A percentile compares a stretch with the other conserved stretches of the same genome.
Conservation (phyloP, 2,888 invertebrate species). For the Hydrotaea diabolus region DNA sequence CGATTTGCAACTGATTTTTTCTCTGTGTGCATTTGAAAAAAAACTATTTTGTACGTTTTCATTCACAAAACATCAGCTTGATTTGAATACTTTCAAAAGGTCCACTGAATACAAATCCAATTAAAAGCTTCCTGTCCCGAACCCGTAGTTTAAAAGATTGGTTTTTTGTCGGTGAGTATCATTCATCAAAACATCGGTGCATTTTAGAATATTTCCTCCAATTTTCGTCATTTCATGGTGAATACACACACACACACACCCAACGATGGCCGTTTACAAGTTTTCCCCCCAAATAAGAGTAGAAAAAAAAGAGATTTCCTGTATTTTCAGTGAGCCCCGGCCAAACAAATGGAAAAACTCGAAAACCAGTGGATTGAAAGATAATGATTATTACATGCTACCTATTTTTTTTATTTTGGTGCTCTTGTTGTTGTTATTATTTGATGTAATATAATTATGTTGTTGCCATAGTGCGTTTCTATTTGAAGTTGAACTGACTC, state of each 20-base stretch:
- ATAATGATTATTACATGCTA: constrained; percentile 32
- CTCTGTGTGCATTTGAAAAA: too few relatives aligned
- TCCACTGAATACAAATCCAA: background rate
- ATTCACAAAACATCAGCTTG: too few relatives aligned
- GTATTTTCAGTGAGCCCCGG: background rate
- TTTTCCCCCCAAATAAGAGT: background rate
- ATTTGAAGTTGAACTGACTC: background rate
- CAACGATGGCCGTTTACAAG: background rate
- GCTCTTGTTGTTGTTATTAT: background rate
- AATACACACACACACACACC: too few relatives aligned
- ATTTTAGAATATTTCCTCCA: constrained; percentile 15
- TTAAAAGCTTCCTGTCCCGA: background rate
- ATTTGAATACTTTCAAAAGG: too few relatives aligned
- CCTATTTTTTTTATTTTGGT: constrained; percentile 12
- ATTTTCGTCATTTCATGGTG: background rate
- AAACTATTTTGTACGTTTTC: too few relatives aligned
- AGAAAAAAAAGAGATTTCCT: constrained; percentile 21
- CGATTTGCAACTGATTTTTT: too few relatives aligned
- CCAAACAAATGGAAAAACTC: constrained; percentile 2
- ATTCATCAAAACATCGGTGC: background rate
- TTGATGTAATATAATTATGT: constrained; percentile 35
- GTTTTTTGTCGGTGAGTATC: background rate
- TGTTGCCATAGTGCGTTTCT: constrained; percentile 17
- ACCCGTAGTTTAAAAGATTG: background rate
- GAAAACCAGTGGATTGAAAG: background rate